These are phyloP conservation scores for Chymomyza costata DNA, from an alignment of 1,140 invertebrate genomes.

Conservation along the genomic window DNA sequence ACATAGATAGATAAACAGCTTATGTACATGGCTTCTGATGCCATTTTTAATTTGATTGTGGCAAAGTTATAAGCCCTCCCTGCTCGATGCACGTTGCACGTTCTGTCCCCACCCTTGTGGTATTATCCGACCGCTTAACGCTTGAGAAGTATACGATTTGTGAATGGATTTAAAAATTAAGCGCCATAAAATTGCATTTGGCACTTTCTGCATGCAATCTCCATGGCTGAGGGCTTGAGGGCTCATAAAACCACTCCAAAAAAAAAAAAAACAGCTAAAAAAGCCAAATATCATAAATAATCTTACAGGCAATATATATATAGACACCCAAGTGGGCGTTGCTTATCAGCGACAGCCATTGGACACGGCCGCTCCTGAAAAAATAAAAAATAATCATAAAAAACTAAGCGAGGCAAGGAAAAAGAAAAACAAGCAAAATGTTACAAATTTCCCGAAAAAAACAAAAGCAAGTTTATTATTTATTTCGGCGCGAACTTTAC, in stretches of 20 bases:
- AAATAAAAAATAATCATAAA: too few species aligned
- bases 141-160: constrained; percentile 51
- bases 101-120: not conserved
- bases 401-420: too few species aligned
- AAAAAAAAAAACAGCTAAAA: constrained; percentile 6
- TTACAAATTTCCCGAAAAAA: constrained; percentile 39
- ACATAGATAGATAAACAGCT: not conserved
- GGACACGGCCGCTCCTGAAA: not conserved
- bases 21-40: constrained; percentile 1
- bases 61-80: constrained; percentile 56
- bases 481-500: constrained; percentile 69
- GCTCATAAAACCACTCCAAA: constrained; percentile 21
- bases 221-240: not conserved
- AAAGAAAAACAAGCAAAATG: constrained; percentile 2
- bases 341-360: constrained; percentile 4
- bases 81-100: constrained; percentile 15
- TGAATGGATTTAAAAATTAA: constrained; percentile 63
- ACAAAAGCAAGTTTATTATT: constrained; percentile 62
- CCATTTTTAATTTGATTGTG: constrained; percentile 56
- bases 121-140: constrained; percentile 14
- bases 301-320: not conserved
- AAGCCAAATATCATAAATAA: constrained; percentile 28
- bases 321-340: not conserved
- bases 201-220: constrained; percentile 1
- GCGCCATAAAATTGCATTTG: constrained; percentile 71